A percentile compares a stretch with the other conserved stretches of the same genome.
Conservation (phyloP, 2,888 invertebrate genomes). For the Allacma fusca region DNA sequence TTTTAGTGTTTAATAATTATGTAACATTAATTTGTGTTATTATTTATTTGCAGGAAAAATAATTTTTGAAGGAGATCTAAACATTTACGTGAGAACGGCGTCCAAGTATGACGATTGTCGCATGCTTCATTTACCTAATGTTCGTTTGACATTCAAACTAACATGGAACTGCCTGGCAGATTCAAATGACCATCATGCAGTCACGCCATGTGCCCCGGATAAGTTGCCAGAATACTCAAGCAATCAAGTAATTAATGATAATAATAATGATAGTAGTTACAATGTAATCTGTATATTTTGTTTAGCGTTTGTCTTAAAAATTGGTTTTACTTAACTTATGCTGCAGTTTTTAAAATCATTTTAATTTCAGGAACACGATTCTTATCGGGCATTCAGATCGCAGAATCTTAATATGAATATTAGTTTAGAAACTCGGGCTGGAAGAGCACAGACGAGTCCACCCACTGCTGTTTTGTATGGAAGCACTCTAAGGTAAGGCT, state of each 20-base stretch:
- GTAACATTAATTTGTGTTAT: too few relatives aligned
- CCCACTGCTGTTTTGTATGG: slow-evolving; percentile 87
- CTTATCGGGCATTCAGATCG: slow-evolving; percentile 92
- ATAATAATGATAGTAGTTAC: too few relatives aligned
- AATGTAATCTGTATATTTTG: too few relatives aligned
- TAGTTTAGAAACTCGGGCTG: slow-evolving; percentile 77
- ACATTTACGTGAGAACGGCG: slow-evolving; percentile 94
- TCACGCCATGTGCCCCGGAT: slow-evolving; percentile 94
- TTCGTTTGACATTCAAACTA: slow-evolving; percentile 82
- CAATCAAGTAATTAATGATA: slow-evolving; percentile 83
- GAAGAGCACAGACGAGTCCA: slow-evolving; percentile 68
- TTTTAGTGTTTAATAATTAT: neutral
- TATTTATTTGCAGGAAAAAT: slow-evolving; percentile 82
- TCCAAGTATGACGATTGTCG: slow-evolving; percentile 99
- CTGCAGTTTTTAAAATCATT: neutral
- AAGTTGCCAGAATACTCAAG: slow-evolving; percentile 96
- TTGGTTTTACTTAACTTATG: neutral
- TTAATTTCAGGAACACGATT: slow-evolving; percentile 81
- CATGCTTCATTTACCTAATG: slow-evolving; percentile 86
- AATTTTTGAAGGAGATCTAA: slow-evolving; percentile 89
- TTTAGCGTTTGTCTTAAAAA: too few relatives aligned
- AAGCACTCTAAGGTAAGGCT: slow-evolving; percentile 78
- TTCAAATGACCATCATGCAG: slow-evolving; percentile 94
- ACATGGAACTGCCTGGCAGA: slow-evolving; percentile 93
- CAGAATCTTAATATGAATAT: slow-evolving; percentile 82